phyloP scores from a whole-genome alignment of 2,888 invertebrate species.

The Troilus luridus region DNA sequence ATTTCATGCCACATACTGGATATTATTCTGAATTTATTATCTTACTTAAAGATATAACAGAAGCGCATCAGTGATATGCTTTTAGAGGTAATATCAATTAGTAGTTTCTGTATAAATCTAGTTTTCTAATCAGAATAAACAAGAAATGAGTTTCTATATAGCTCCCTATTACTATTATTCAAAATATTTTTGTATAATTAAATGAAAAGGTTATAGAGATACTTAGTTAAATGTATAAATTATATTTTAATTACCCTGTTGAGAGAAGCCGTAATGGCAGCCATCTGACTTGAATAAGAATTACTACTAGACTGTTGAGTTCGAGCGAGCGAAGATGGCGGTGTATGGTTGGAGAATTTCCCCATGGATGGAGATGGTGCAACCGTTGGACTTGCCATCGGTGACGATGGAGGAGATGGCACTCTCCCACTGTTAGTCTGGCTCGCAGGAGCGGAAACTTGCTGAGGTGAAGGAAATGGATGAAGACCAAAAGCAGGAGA shows the following conservation, averaged over 20 bases:
- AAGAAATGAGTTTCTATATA: no score
- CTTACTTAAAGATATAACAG: no score
- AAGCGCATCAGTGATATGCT: no score
- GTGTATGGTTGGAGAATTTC: slow-evolving; percentile 70
- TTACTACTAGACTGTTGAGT: slow-evolving; percentile 59
- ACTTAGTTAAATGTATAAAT: neutral
- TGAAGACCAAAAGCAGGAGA: slow-evolving; percentile 66
- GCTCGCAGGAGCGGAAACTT: slow-evolving; percentile 15
- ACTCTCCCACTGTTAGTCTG: slow-evolving; percentile 58
- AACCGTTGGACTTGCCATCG: slow-evolving; percentile 59
- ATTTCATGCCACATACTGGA: no score
- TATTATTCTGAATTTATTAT: no score
- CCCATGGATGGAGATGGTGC: slow-evolving; percentile 63
- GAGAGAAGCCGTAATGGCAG: slow-evolving; percentile 79
- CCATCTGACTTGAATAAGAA: slow-evolving; percentile 79
- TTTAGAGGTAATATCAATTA: no score
- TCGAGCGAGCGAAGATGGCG: slow-evolving; percentile 66
- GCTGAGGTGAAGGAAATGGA: slow-evolving; percentile 66
- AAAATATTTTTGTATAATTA: no score
- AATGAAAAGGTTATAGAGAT: no score
- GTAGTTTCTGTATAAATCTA: no score
- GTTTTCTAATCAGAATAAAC: no score
- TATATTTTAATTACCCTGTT: slow-evolving; percentile 70
- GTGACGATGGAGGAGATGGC: slow-evolving; percentile 64
- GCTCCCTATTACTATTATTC: no score